Evolutionary conservation across 1,140 invertebrate species (phyloP).

Genomic region (Drosophila pallidifrons): DNA sequence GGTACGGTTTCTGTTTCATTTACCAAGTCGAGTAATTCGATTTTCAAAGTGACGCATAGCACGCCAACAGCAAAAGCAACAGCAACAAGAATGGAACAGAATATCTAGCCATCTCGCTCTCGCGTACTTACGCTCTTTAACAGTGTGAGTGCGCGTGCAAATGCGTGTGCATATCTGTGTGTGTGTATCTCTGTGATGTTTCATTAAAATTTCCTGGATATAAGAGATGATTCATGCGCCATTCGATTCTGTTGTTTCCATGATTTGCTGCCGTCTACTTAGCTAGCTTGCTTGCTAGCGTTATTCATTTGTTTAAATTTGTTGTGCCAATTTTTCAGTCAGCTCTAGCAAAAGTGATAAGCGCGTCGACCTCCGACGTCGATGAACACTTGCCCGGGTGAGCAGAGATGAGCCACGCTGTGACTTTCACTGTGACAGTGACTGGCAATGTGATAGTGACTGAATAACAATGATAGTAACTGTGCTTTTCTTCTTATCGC

Average conservation of each 20-base stretch:
- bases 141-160: not conserved
- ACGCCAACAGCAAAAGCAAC: conserved; percentile 26
- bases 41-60: conserved; percentile 79
- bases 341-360: conserved; percentile 1
- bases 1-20: conserved; percentile 80
- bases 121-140: conserved; percentile 15
- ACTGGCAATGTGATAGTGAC: not conserved
- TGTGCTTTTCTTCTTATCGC: not conserved
- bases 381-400: not conserved
- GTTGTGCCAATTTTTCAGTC: conserved; percentile 6
- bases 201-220: conserved; percentile 62
- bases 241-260: conserved; percentile 41
- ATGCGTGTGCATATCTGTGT: conserved; percentile 16
- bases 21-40: conserved; percentile 72
- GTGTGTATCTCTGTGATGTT: conserved; percentile 43
- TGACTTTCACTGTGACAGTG: not conserved
- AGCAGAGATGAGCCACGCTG: conserved; percentile 8
- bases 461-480: not conserved
- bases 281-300: not conserved
- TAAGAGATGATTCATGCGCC: conserved; percentile 44
- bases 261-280: conserved; percentile 27
- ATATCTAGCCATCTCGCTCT: not conserved
- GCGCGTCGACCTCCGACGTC: not conserved
- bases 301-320: conserved; percentile 31
- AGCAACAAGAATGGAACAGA: conserved; percentile 10